Evolutionary conservation across 2,113 vertebrate genomes (phyloP).

Genomic region (Carassius gibelio): DNA sequence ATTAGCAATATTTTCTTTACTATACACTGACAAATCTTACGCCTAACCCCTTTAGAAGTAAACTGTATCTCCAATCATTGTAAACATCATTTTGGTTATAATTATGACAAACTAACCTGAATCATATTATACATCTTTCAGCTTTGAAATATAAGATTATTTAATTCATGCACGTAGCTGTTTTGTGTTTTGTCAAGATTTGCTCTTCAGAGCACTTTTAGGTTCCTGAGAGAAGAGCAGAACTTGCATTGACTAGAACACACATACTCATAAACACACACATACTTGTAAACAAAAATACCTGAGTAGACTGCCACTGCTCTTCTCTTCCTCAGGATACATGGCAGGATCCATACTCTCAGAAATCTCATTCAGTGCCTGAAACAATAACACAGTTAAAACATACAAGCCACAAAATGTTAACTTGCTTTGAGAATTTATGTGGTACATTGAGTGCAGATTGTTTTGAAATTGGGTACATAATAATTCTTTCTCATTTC

Average conservation of each 20-base stretch:
- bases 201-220: neutral
- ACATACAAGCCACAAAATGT: neutral
- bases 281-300: slow-evolving; percentile 56
- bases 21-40: neutral
- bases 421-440: neutral
- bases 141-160: neutral
- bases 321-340: slow-evolving; percentile 85
- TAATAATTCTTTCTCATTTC: neutral
- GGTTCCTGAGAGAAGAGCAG: neutral
- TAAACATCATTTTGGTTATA: neutral
- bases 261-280: slow-evolving; percentile 18
- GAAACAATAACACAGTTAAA: slow-evolving; percentile 35
- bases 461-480: neutral
- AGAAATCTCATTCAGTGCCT: slow-evolving; percentile 79
- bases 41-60: neutral
- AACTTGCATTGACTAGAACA: neutral
- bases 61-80: neutral
- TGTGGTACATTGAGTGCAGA: neutral
- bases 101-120: neutral
- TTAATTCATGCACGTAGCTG: neutral
- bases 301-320: slow-evolving; percentile 92
- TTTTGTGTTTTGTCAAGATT: neutral
- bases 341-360: slow-evolving; percentile 63
- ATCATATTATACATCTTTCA: neutral
- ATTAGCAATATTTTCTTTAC: neutral